These are phyloP conservation scores for Macrotrachela quadricornifera DNA, from an alignment of 1,140 invertebrate genomes.

Conservation along the genomic window DNA sequence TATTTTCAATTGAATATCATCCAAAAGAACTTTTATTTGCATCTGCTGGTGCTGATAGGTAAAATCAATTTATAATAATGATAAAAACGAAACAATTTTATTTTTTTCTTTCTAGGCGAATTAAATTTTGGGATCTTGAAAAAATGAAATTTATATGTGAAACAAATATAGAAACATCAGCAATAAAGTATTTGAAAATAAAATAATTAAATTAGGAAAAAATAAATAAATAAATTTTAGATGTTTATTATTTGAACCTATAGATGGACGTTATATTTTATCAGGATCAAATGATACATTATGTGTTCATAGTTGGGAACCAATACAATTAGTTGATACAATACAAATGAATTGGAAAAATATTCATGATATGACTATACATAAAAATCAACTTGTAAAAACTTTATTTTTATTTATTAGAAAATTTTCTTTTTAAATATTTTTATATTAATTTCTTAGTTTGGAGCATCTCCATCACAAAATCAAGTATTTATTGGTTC, in stretches of 20 bases:
- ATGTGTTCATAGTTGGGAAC: conserved; percentile 83
- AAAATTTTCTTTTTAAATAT: too few relatives aligned
- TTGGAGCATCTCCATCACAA: too few relatives aligned
- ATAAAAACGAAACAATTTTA: background rate
- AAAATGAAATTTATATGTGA: conserved; percentile 61
- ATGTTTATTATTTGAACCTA: conserved; percentile 49
- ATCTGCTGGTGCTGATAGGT: conserved; percentile 48
- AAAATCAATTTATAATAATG: background rate
- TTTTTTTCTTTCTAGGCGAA: conserved; percentile 27
- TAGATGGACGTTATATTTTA: conserved; percentile 59
- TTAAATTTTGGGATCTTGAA: conserved; percentile 78
- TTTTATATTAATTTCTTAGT: too few relatives aligned
- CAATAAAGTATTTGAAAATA: conserved; percentile 33
- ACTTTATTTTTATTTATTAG: too few relatives aligned
- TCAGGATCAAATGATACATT: conserved; percentile 59
- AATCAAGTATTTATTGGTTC: too few relatives aligned
- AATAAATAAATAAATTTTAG: conserved; percentile 32
- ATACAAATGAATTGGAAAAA: conserved; percentile 64
- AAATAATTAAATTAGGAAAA: conserved; percentile 35
- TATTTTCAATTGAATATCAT: conserved; percentile 79
- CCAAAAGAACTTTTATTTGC: conserved; percentile 83
- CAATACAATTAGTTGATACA: conserved; percentile 55
- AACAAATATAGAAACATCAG: conserved; percentile 42
- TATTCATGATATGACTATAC: conserved; percentile 58
- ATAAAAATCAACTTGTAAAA: conserved; percentile 22